Base-by-base conservation (phyloP, 2,888 invertebrate species). In the Philopedon plagiatum region DNA sequence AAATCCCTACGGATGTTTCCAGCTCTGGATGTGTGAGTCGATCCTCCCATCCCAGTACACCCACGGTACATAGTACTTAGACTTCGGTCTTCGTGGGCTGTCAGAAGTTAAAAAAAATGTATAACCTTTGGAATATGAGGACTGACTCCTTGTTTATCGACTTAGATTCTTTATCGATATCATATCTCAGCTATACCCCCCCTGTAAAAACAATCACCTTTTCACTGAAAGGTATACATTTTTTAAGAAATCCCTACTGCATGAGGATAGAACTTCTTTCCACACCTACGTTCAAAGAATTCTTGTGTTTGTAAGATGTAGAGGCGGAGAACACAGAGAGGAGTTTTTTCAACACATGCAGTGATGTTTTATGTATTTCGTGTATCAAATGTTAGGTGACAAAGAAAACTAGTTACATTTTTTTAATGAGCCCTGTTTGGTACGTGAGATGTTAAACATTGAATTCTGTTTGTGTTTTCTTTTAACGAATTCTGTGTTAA, bases 361-460 rank as follows among this genome's bases (percentile, higher is more conserved):
- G 51, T 69, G 61, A 63, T 69, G 69, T 69, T 69, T 69, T 69
- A 69, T 69, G 29, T 62, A 69, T 62, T 62, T 69, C 69, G 57
- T 69, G 69, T 69, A 63, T 62, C 23, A 23, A 23, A 19, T 56
- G 46, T 32, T 44, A 69, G 69, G 69, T 69, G 69, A 62, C 69
- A 69, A 62, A 62, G 56, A 41, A 68, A 54, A 68, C 61, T 68
- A 69, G 62, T 62, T 62, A 68, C 56, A 62, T 62, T 68, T 68
- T 54, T 62, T 68, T 54, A 61, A 60, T 68, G 51, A 51, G 49
- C 8, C 26, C n/a, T 26, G 57, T 15, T 56, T 56, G 21, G n/a
- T 29, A 44, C 41, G 41, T 44, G 26, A 60, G 60, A 26, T 44
- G 41, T 41, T 60, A 58, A 58, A 39, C 58, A 39, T 58, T 21